These are phyloP conservation scores for Pecten maximus DNA, from an alignment of 2,888 invertebrate genomes.

Conservation along the genomic window DNA sequence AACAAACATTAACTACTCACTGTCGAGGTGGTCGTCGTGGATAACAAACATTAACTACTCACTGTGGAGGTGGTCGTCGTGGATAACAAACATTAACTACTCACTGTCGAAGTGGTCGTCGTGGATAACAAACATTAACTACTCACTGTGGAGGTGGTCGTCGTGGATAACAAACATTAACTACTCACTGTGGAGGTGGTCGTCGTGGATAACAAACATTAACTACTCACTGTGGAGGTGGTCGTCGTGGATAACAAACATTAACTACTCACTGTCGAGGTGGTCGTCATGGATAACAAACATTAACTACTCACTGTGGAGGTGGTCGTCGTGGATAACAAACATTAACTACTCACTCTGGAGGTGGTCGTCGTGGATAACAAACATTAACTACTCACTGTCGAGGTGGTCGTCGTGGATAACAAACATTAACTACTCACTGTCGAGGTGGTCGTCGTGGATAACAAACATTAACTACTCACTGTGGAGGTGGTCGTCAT, in stretches of 20 bases:
- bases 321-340: slow-evolving; percentile 72
- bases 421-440: slow-evolving; percentile 62
- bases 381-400: slow-evolving; percentile 63
- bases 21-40: slow-evolving; percentile 74
- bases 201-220: slow-evolving; percentile 74
- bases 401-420: slow-evolving; percentile 76
- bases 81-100: slow-evolving; percentile 66
- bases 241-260: slow-evolving; percentile 73
- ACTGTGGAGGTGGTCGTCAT: slow-evolving; percentile 76
- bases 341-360: slow-evolving; percentile 73
- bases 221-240: slow-evolving; percentile 72
- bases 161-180: slow-evolving; percentile 74
- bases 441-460: slow-evolving; percentile 74
- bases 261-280: slow-evolving; percentile 72
- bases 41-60: slow-evolving; percentile 65
- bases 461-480: slow-evolving; percentile 65
- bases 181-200: slow-evolving; percentile 72
- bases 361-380: slow-evolving; percentile 72
- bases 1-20: slow-evolving; percentile 62
- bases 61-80: slow-evolving; percentile 76
- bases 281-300: slow-evolving; percentile 73
- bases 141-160: slow-evolving; percentile 73
- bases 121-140: slow-evolving; percentile 67
- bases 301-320: slow-evolving; percentile 73
- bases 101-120: slow-evolving; percentile 75